These are phyloP conservation scores for Mustelus asterias DNA, from an alignment of 2,113 vertebrate genomes.

Conservation along the genomic window DNA sequence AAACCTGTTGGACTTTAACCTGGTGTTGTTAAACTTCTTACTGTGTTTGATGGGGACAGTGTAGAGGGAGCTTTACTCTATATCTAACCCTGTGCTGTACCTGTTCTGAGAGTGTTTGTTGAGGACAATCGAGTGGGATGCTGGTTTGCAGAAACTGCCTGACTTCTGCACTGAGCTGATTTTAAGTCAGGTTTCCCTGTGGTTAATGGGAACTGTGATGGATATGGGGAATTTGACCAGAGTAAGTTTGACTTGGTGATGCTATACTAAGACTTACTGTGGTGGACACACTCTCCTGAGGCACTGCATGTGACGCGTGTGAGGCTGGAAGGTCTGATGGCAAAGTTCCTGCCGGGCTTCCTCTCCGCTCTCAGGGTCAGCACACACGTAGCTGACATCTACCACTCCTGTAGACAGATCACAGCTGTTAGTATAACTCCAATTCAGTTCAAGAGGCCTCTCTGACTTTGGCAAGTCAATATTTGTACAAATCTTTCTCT, in stretches of 20 bases:
- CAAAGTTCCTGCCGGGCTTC: slow-evolving; percentile 66
- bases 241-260: background rate
- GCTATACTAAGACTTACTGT: slow-evolving; percentile 50
- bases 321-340: slow-evolving; percentile 62
- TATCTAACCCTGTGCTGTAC: too few species aligned
- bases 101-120: background rate
- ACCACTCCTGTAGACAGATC: slow-evolving; percentile 45
- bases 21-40: too few species aligned
- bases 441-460: slow-evolving; percentile 39
- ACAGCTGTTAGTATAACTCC: slow-evolving; percentile 46
- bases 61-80: too few species aligned
- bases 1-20: too few species aligned
- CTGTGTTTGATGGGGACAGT: too few species aligned
- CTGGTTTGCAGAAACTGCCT: background rate
- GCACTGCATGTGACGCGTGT: slow-evolving; percentile 59
- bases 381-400: slow-evolving; percentile 62
- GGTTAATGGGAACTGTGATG: background rate
- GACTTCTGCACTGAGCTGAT: background rate
- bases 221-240: background rate
- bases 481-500: background rate
- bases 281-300: slow-evolving; percentile 62
- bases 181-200: too few species aligned
- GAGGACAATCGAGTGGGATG: background rate
- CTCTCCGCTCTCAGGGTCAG: slow-evolving; percentile 63
- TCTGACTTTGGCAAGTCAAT: background rate